Evolutionary conservation across 2,797 vertebrate genomes (phyloP), one percentile per base, ranked within the genome.

Genomic region (Rhadinocentrus ornatus): DNA sequence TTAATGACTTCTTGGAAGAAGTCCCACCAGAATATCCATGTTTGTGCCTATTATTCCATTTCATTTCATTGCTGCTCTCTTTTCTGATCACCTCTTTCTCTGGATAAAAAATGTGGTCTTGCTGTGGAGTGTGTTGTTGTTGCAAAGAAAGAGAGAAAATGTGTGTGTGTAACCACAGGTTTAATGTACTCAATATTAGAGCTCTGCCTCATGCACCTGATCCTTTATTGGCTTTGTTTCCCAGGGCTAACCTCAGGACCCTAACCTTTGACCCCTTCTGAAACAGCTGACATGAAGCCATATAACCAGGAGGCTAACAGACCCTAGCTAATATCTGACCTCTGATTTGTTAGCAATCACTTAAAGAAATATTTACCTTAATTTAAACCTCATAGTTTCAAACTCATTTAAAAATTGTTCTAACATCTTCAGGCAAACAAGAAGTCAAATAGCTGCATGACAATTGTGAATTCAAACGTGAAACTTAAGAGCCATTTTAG

Each of bases 211-310:
- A 24, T 50, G 65, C 88, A 90, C 63, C 89, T 88, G 83, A 85
- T 82, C 86, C 83, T 69, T 76, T 82, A 81, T 84, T 86, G 80
- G 77, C 75, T 79, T 83, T 80, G 66, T 82, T 62, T 66, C 73
- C 58, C 55, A 71, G 32, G 53, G 32, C 60, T 41, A 52, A 62
- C 78, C 61, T 63, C 61, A 27, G 27, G 73, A 61, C 58, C 53
- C 29, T 85, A 64, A 83, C 83, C 86, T 89, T 75, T 89, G 80
- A 87, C 84, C 85, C 54, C 62, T 68, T 55, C 10, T 50, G 46
- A 55, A 78, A 60, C 87, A 86, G 77, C 83, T 87, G 81, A 55
- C 27, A 55, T 27, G 53, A 18, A 55, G 27, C 6, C 22, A 61
- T 62, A 55, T 26, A 32, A 26, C 74, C 48, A 31, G 5, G n/a